Conservation (phyloP, 2,113 vertebrate species). For the Fulica atra region DNA sequence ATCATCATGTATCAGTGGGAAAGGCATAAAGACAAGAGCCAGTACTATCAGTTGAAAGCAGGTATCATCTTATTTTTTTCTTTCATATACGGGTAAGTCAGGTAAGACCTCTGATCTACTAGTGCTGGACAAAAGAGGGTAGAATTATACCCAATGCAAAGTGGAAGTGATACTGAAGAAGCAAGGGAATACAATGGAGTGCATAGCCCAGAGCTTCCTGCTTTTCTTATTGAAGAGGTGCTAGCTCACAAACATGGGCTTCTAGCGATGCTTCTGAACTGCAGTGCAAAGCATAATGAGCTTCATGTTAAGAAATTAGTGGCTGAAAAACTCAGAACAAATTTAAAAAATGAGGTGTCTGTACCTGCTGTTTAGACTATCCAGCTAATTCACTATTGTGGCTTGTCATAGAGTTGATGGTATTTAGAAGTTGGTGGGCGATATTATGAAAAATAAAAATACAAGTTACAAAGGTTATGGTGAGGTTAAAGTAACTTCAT, state of each 20-base stretch:
- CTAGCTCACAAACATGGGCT: not conserved
- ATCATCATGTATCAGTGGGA: not conserved
- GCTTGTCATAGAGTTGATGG: not conserved
- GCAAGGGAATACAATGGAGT: not conserved
- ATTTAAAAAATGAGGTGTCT: not conserved
- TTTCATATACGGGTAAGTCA: not conserved
- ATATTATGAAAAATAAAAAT: not conserved
- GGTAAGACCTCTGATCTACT: not conserved
- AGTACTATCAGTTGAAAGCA: not conserved
- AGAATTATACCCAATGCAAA: not conserved
- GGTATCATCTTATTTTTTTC: not conserved
- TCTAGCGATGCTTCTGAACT: not conserved
- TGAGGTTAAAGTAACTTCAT: not conserved
- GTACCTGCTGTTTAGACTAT: not conserved
- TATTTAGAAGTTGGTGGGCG: not conserved
- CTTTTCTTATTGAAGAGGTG: not conserved
- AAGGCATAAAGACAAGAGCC: not conserved
- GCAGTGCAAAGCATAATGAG: not conserved
- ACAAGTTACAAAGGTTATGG: not conserved
- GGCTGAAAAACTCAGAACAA: not conserved
- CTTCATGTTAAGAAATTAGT: not conserved
- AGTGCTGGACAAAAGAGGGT: not conserved
- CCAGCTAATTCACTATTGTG: not conserved
- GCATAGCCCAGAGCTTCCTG: not conserved
- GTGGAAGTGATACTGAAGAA: not conserved